Conservation (phyloP, 2,888 invertebrate genomes). For the Dasysyrphus tricinctus region DNA sequence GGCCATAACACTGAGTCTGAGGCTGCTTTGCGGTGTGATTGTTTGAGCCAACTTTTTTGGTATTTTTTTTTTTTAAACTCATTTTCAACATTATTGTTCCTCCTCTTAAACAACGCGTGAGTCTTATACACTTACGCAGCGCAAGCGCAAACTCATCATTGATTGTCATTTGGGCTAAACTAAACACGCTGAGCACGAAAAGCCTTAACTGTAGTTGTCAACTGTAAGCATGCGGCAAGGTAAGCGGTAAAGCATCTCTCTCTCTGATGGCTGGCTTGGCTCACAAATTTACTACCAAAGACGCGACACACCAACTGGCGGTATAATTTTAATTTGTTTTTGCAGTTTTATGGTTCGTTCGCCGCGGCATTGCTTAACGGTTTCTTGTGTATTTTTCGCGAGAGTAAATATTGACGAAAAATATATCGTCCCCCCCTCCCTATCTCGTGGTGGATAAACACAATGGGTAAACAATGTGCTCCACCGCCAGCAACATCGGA, state of each 20-base stretch:
- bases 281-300: neutral
- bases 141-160: slow-evolving; percentile 20
- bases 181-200: slow-evolving; percentile 5
- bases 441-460: slow-evolving; percentile 40
- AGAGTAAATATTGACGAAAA: slow-evolving; percentile 75
- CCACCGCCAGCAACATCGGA: slow-evolving; percentile 3
- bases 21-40: slow-evolving; percentile 17
- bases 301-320: neutral
- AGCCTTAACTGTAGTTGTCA: slow-evolving; percentile 6
- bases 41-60: slow-evolving; percentile 1
- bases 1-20: neutral
- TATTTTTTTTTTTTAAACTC: slow-evolving; percentile 8
- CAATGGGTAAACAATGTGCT: slow-evolving; percentile 63
- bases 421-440: slow-evolving; percentile 5
- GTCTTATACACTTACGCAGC: slow-evolving; percentile 20
- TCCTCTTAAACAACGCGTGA: slow-evolving; percentile 5
- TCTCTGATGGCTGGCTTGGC: neutral
- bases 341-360: slow-evolving; percentile 62
- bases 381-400: slow-evolving; percentile 72
- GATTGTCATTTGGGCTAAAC: slow-evolving; percentile 20
- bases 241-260: slow-evolving; percentile 29
- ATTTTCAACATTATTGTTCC: neutral
- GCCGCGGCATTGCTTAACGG: slow-evolving; percentile 49
- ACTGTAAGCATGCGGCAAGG: neutral
- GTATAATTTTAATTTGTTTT: slow-evolving; percentile 43